Evolutionary conservation across 2,888 invertebrate species (phyloP), one percentile per base, ranked within the genome.

Genomic region (Scotopteryx bipunctaria): DNA sequence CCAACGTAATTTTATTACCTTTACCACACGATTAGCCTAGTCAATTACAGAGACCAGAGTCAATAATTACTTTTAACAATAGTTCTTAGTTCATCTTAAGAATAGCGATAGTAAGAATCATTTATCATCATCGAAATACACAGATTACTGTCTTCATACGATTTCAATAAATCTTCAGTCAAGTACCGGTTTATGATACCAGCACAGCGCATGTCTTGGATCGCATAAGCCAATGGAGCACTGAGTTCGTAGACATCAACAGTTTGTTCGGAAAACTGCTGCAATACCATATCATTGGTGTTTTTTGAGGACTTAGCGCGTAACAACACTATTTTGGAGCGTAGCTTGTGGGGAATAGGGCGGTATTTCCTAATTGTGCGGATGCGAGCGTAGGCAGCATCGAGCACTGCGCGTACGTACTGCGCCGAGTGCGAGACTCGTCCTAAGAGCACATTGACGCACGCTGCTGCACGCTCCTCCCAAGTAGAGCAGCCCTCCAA

Each of bases 181-280:
- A 81, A 59, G 45, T 76, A 66, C 16, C 52, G 43, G 46, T 81
- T 80, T 5, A 81, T 56, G n/a, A 77, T 63, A 1, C 69, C 64
- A 0, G 76, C 41, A 25, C 72, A 74, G 3, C 63, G 63, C 2
- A 73, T 42, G 23, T 81, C 77, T 5, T 57, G 36, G 0, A 67
- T 19, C 0, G 66, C 56, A 4, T 57, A 45, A 0, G 64, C 55
- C 3, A 78, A 54, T 0, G 72, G 66, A 1, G 65, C 66, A 1
- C 29, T 25, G 4, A 81, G 58, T 2, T 70, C 54, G 41, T 78
- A 67, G 11, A 68, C 61, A 0, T 42, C 35, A 1, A 73, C 43
- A 0, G 67, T 67, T 11, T 66, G 64, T 15, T 63, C 55, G 0
- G 79, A 73, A 55, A 73, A 65, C 0, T 57, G 55, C 14, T 55